phyloP scores from a whole-genome alignment of 2,797 vertebrate species.

The Hybognathus amarus region DNA sequence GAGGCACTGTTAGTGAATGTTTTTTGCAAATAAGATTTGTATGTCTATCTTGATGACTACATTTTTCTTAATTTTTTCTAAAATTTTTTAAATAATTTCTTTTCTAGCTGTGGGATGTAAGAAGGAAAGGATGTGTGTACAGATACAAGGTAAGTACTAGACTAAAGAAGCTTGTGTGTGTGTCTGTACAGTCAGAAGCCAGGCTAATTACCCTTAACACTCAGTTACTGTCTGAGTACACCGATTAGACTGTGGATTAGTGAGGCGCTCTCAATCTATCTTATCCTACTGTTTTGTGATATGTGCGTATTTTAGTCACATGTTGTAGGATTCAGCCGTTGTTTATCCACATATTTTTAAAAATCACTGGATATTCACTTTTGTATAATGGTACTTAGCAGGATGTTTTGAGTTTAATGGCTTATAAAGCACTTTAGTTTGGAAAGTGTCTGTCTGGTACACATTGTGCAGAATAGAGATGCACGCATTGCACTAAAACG shows the following conservation, averaged over 20 bases:
- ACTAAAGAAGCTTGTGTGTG: not conserved
- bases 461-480: not conserved
- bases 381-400: not conserved
- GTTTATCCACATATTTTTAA: not conserved
- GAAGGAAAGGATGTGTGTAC: constrained; percentile 93
- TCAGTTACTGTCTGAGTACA: constrained; percentile 32
- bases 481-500: not conserved
- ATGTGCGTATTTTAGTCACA: not conserved
- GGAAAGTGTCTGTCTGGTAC: not conserved
- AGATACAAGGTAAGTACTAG: constrained; percentile 85
- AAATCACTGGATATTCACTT: not conserved
- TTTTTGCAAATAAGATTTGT: not conserved
- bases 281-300: not conserved
- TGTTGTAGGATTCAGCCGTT: not conserved
- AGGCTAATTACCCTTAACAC: constrained; percentile 31
- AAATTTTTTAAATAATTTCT: no score
- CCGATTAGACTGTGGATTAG: constrained; percentile 47
- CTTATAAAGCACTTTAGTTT: not conserved
- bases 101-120: constrained; percentile 92
- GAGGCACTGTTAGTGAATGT: not conserved
- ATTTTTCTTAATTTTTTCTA: no score
- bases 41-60: not conserved
- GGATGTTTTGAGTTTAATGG: not conserved
- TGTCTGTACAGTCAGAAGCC: constrained; percentile 12
- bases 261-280: not conserved